Evolutionary conservation across 1,140 invertebrate species (phyloP).

Genomic region (Lasioglossum albipes): DNA sequence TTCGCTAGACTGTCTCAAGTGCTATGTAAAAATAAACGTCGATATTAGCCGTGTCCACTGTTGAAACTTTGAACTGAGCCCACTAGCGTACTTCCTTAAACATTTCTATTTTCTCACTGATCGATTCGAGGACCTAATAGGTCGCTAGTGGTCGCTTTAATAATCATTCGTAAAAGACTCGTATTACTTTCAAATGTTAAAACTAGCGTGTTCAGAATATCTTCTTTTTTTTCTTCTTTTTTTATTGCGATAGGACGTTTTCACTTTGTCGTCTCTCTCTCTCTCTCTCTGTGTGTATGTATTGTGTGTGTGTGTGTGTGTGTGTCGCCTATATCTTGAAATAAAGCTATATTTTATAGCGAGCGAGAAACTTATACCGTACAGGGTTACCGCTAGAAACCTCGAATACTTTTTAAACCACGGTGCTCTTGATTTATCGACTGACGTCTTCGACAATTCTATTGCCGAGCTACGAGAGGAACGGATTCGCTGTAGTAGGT

Average conservation of each 20-base stretch:
- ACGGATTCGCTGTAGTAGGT: slow-evolving; percentile 76
- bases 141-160: background rate
- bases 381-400: slow-evolving; percentile 70
- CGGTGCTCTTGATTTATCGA: slow-evolving; percentile 66
- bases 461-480: slow-evolving; percentile 77
- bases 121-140: background rate
- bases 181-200: slow-evolving; percentile 3
- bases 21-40: slow-evolving; percentile 25
- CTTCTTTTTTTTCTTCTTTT: background rate
- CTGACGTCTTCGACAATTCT: slow-evolving; percentile 53
- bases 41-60: background rate
- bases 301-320: background rate
- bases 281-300: too few species aligned
- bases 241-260: background rate
- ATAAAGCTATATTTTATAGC: slow-evolving; percentile 29
- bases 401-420: slow-evolving; percentile 67
- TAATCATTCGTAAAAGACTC: background rate
- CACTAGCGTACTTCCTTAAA: background rate
- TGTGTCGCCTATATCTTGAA: slow-evolving; percentile 14
- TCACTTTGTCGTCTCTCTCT: background rate
- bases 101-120: background rate
- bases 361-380: slow-evolving; percentile 70
- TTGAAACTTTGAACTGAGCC: background rate
- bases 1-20: slow-evolving; percentile 10
- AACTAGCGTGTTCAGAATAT: slow-evolving; percentile 5